phyloP scores from a whole-genome alignment of 2,797 vertebrate genomes.

The Sebastes matsubarae region DNA sequence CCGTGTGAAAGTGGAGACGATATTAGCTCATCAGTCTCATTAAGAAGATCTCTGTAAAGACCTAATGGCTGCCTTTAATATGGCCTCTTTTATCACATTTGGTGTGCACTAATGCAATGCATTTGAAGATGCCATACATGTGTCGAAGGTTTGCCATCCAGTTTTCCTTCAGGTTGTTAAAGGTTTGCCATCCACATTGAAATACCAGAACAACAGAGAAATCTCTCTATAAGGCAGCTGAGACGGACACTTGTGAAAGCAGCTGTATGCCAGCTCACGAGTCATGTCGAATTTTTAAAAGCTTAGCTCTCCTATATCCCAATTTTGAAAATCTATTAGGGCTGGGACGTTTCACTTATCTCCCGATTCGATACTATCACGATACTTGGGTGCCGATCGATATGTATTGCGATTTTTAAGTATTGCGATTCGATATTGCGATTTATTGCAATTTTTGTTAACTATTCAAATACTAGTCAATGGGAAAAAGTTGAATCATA shows the following conservation, averaged over 20 bases:
- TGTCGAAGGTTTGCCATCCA: neutral
- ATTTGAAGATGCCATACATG: neutral
- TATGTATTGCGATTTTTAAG: no score
- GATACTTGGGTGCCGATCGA: no score
- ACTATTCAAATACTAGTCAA: rapidly evolving
- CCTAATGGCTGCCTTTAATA: neutral
- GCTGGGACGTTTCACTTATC: rapidly evolving
- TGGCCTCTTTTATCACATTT: constrained; percentile 1
- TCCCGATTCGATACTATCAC: no score
- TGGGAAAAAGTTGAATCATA: no score
- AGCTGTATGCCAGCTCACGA: neutral
- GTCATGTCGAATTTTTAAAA: neutral
- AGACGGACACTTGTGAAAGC: neutral
- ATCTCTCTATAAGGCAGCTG: neutral
- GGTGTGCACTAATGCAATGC: neutral
- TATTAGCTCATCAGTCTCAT: constrained; percentile 49
- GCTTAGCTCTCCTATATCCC: neutral
- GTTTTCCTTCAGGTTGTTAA: neutral
- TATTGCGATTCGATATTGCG: no score
- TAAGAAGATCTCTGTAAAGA: constrained; percentile 38
- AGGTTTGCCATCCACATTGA: neutral
- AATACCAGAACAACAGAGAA: neutral
- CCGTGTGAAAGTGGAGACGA: constrained; percentile 49
- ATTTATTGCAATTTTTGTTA: no score
- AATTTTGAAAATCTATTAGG: neutral